These are phyloP conservation scores for Boloria selene DNA, from an alignment of 2,888 invertebrate genomes.

Conservation along the genomic window DNA sequence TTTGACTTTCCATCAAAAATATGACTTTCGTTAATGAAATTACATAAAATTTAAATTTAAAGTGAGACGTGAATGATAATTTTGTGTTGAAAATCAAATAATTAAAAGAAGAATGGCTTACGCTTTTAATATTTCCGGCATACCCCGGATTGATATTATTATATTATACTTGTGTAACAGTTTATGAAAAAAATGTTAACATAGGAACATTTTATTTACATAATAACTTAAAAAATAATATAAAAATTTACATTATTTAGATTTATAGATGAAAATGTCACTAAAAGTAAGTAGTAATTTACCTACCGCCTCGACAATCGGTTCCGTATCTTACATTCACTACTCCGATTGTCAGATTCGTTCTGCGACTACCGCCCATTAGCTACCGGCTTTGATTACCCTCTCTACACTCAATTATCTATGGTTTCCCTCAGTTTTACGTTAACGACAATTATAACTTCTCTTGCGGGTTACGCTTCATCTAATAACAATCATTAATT, in stretches of 20 bases:
- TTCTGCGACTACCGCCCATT: conserved; percentile 66
- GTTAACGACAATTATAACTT: conserved; percentile 72
- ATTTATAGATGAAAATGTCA: not conserved
- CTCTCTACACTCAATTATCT: conserved; percentile 62
- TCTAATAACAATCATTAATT: conserved; percentile 53
- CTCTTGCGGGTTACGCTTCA: conserved; percentile 63
- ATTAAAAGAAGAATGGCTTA: conserved; percentile 9
- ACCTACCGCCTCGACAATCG: conserved; percentile 46
- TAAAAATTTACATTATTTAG: no score
- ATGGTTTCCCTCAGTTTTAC: conserved; percentile 63
- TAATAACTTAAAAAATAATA: not conserved
- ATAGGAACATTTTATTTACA: no score
- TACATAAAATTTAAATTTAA: conserved; percentile 31
- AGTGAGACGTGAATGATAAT: conserved; percentile 7
- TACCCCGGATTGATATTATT: not conserved
- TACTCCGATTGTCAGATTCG: conserved; percentile 50
- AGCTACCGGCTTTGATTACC: conserved; percentile 50
- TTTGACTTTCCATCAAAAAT: conserved; percentile 36
- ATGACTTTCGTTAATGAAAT: conserved; percentile 35
- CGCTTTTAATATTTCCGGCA: no score
- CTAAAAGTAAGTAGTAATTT: conserved; percentile 15
- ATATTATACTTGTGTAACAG: not conserved
- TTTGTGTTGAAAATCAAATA: conserved; percentile 14
- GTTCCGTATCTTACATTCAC: conserved; percentile 48
- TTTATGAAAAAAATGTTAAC: no score